Percentiles rank a stretch among this genome's conserved stretches.
These are phyloP conservation scores for Scrobipalpa costella DNA, from an alignment of 2,888 invertebrate genomes.

Conservation along the genomic window DNA sequence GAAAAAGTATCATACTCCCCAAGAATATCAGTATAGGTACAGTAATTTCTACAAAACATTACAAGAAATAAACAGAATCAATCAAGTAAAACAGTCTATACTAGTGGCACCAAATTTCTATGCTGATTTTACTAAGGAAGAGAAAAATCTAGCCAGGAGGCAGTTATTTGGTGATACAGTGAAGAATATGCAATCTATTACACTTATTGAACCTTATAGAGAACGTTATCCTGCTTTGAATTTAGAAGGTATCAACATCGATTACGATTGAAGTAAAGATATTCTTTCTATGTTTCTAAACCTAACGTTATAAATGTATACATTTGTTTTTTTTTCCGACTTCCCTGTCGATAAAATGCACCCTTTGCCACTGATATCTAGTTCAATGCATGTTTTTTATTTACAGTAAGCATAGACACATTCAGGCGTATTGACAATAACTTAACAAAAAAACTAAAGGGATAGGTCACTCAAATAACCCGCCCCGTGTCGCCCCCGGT, in stretches of 20 bases:
- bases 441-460: too few species aligned
- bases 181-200: neutral
- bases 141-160: slow-evolving; percentile 1
- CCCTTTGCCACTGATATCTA: too few species aligned
- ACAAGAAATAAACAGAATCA: slow-evolving; percentile 14
- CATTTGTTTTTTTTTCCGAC: too few species aligned
- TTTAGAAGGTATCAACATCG: neutral
- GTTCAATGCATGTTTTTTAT: too few species aligned
- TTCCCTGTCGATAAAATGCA: too few species aligned
- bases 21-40: slow-evolving; percentile 4
- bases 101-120: slow-evolving; percentile 16
- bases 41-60: slow-evolving; percentile 1
- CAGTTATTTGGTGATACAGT: neutral
- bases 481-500: too few species aligned
- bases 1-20: neutral
- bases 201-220: neutral
- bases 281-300: neutral
- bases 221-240: neutral
- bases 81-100: slow-evolving; percentile 29
- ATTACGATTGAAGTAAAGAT: neutral
- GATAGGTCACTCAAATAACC: too few species aligned
- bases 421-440: too few species aligned
- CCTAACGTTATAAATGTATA: too few species aligned
- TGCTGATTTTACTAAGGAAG: slow-evolving; percentile 19
- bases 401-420: too few species aligned